A percentile compares a stretch with the other conserved stretches of the same genome.
These are phyloP conservation scores for Gari tellinella DNA, from an alignment of 2,888 invertebrate species.

Conservation along the genomic window DNA sequence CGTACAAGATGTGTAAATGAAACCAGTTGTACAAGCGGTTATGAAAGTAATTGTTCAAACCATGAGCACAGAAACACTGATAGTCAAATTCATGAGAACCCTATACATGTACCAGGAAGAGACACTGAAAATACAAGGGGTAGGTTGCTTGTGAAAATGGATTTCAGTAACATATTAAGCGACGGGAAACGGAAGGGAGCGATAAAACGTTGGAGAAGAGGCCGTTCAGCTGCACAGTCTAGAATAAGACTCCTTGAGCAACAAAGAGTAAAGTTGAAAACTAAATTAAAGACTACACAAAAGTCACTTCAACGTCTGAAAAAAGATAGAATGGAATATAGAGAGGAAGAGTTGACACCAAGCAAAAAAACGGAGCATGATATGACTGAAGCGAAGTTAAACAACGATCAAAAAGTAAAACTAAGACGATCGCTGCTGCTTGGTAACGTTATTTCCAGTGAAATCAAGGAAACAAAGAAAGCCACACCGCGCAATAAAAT, in stretches of 20 bases:
- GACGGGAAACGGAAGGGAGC: constrained; percentile 14
- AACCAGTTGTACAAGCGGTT: constrained; percentile 25
- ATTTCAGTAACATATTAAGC: constrained; percentile 2
- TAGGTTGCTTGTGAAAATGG: constrained; percentile 4
- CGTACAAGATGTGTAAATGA: neutral
- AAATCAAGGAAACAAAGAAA: constrained; percentile 14
- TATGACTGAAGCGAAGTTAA: constrained; percentile 21
- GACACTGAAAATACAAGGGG: constrained; percentile 6
- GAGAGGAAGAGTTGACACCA: constrained; percentile 19
- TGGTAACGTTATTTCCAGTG: constrained; percentile 11
- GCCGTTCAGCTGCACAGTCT: constrained; percentile 17
- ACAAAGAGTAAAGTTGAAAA: constrained; percentile 14
- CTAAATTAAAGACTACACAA: constrained; percentile 16
- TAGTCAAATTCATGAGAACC: neutral
- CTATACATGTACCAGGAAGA: neutral
- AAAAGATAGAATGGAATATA: neutral
- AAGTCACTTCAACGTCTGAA: constrained; percentile 22
- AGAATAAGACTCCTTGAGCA: constrained; percentile 25
- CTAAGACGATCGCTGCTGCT: constrained; percentile 18
- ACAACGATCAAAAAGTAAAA: constrained; percentile 7
- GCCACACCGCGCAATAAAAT: neutral
- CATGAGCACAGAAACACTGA: neutral
- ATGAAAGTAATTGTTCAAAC: constrained; percentile 17
- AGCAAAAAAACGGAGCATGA: constrained; percentile 25
- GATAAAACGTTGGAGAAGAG: constrained; percentile 22